Evolutionary conservation across 37 sponge, comb jelly and placozoan genomes (phyloP).

Genomic region (Theonella swinhoei): DNA sequence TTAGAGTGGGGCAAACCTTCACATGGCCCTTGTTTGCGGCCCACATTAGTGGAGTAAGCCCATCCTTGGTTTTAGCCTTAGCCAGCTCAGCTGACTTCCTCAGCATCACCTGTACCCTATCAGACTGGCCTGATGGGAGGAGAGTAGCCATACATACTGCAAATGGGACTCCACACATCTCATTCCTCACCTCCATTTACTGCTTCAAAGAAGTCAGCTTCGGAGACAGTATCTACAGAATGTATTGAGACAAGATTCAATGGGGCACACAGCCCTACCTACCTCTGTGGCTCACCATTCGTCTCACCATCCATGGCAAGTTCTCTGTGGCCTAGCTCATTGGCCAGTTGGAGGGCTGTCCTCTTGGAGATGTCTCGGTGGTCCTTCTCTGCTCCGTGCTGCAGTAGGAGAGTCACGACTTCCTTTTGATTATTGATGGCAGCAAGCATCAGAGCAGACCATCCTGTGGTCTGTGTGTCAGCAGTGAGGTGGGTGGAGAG

Average conservation of each 20-base stretch:
- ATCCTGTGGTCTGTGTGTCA: constrained; percentile 40
- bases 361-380: constrained; percentile 15
- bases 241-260: too few species aligned
- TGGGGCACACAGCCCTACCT: too few species aligned
- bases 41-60: constrained; percentile 89
- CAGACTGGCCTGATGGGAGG: constrained; percentile 26
- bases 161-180: background rate
- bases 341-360: constrained; percentile 49
- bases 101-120: constrained; percentile 26
- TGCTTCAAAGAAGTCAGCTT: constrained; percentile 62
- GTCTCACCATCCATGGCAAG: constrained; percentile 15
- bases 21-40: constrained; percentile 73
- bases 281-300: background rate
- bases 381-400: constrained; percentile 60
- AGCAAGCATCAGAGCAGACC: constrained; percentile 85
- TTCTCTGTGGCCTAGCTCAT: constrained; percentile 39
- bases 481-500: too few species aligned
- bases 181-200: constrained; percentile 59
- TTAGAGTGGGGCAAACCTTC: constrained; percentile 36
- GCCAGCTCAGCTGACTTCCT: constrained; percentile 1
- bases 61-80: constrained; percentile 55
- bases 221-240: constrained; percentile 15
- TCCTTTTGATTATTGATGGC: constrained; percentile 68
- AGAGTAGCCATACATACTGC: background rate
- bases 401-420: constrained; percentile 53